phyloP scores from a whole-genome alignment of 2,797 vertebrate species.

The Leptodactylus fallax region DNA sequence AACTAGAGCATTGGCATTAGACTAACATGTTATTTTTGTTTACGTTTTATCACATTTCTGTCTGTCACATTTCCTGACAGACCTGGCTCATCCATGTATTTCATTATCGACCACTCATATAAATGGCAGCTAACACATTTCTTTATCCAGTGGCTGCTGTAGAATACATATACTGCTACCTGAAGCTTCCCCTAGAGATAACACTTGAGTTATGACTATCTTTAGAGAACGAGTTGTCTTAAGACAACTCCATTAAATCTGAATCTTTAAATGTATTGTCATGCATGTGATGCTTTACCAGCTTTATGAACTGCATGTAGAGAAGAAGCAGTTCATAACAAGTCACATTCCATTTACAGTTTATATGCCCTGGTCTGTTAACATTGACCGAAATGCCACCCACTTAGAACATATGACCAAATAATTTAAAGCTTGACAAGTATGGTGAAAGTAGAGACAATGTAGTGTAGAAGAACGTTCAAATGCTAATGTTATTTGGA shows the following conservation, averaged over 20 bases:
- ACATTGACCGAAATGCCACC: constrained; percentile 41
- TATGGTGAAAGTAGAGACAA: constrained; percentile 28
- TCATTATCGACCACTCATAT: background rate
- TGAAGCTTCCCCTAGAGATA: background rate
- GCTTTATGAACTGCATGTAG: background rate
- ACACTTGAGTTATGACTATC: background rate
- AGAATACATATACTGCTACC: background rate
- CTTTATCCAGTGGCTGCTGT: background rate
- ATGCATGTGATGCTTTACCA: background rate
- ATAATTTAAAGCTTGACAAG: constrained; percentile 17
- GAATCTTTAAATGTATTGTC: background rate
- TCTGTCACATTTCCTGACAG: too few species aligned
- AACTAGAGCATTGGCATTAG: too few species aligned
- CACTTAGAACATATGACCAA: constrained; percentile 34
- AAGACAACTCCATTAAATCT: background rate
- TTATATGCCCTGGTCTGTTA: constrained; percentile 10
- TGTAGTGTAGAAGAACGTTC: constrained; percentile 2
- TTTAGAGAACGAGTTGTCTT: background rate
- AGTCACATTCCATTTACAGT: constrained; percentile 2
- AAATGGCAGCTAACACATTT: too few species aligned
- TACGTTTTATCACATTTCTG: too few species aligned
- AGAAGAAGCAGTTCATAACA: constrained; percentile 14
- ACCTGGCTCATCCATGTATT: too few species aligned
- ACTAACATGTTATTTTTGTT: too few species aligned
- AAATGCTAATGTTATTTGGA: constrained; percentile 46